Conservation (phyloP, 1,140 invertebrate genomes). For the Augochlora pura region DNA sequence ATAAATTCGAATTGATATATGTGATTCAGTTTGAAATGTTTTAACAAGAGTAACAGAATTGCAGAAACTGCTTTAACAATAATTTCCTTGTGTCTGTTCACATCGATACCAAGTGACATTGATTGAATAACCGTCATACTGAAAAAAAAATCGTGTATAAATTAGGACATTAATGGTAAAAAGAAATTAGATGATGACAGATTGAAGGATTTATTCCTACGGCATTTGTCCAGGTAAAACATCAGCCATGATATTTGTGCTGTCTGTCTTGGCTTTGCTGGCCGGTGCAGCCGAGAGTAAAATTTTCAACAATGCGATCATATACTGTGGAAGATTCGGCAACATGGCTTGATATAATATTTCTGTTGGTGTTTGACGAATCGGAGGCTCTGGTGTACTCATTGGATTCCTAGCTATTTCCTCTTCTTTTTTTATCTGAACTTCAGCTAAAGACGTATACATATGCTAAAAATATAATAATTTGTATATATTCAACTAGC, state of each 20-base stretch:
- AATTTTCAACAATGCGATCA: conserved; percentile 98
- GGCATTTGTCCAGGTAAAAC: conserved; percentile 98
- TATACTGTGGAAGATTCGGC: conserved; percentile 96
- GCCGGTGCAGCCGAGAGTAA: conserved; percentile 98
- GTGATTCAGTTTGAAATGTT: conserved; percentile 99
- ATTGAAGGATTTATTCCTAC: conserved; percentile 77
- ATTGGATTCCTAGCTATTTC: conserved; percentile 89
- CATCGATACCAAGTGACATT: conserved; percentile 97
- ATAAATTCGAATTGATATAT: conserved; percentile 99
- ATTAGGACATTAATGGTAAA: neutral
- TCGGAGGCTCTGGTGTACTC: conserved; percentile 81
- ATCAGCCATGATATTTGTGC: conserved; percentile 99
- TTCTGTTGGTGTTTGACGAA: conserved; percentile 88
- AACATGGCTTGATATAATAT: conserved; percentile 94
- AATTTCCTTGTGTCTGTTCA: conserved; percentile 99
- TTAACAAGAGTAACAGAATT: conserved; percentile 94
- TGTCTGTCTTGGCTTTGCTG: conserved; percentile 98
- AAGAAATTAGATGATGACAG: neutral
- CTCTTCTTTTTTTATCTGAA: conserved; percentile 91
- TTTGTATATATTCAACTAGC: neutral
- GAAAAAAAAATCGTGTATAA: conserved; percentile 56
- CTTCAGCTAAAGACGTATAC: conserved; percentile 90
- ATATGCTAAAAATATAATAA: conserved; percentile 83
- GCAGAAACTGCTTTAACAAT: conserved; percentile 99
- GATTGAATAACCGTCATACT: conserved; percentile 97